Evolutionary conservation across 2,888 invertebrate species (phyloP).

Genomic region (Tillus elongatus): DNA sequence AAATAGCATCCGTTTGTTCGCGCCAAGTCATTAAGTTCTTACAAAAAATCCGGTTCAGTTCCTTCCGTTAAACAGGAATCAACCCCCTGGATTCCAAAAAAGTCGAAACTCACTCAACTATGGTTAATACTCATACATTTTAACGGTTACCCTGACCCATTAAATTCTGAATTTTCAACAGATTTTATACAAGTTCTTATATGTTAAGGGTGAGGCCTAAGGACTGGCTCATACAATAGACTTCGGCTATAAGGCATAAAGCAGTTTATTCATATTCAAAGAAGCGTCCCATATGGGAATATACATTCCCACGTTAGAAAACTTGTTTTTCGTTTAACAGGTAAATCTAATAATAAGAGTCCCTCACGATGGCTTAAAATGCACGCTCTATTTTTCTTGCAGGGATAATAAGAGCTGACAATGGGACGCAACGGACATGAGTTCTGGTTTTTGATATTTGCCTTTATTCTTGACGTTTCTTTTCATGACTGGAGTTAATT

Average conservation of each 20-base stretch:
- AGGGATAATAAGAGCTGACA: not conserved
- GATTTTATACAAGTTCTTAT: too few relatives aligned
- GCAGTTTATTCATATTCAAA: too few relatives aligned
- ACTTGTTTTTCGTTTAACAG: conserved; percentile 34
- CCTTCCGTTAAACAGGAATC: not conserved
- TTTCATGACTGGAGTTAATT: too few relatives aligned
- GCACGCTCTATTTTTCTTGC: not conserved
- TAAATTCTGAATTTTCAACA: conserved; percentile 2
- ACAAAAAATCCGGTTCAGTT: conserved; percentile 2
- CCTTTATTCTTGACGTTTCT: too few relatives aligned
- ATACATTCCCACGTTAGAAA: conserved; percentile 28
- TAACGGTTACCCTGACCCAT: not conserved
- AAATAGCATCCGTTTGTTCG: too few relatives aligned
- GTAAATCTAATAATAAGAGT: too few relatives aligned
- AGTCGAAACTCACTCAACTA: conserved; percentile 1
- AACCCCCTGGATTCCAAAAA: conserved; percentile 2
- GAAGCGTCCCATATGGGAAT: conserved; percentile 30
- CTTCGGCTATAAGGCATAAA: too few relatives aligned
- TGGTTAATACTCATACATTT: not conserved
- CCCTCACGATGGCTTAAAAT: too few relatives aligned
- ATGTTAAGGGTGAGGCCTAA: too few relatives aligned
- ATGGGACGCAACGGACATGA: not conserved
- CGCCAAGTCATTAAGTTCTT: too few relatives aligned
- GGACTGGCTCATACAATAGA: too few relatives aligned
- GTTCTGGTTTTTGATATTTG: conserved; percentile 1